A percentile compares a stretch with the other conserved stretches of the same genome.
Conservation (phyloP, 2,113 vertebrate species). For the Conger conger region DNA sequence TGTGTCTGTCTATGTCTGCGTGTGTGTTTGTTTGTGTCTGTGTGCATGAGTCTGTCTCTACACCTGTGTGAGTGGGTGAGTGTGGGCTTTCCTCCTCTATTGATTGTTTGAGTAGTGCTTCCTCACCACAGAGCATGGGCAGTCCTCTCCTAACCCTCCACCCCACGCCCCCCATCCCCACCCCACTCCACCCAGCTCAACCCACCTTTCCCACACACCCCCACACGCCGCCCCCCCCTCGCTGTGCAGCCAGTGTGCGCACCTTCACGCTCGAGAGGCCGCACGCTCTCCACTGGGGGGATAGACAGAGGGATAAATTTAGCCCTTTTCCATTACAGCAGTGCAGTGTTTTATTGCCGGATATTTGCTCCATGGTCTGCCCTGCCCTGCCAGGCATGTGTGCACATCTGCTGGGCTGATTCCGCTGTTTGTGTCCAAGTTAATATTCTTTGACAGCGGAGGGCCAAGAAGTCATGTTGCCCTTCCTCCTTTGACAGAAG, state of each 20-base stretch:
- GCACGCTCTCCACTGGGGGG: background rate
- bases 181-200: no score
- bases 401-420: conserved; percentile 60
- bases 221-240: no score
- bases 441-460: conserved; percentile 58
- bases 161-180: background rate
- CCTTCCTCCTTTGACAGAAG: background rate
- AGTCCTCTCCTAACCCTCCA: background rate
- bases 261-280: background rate
- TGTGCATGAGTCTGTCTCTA: background rate
- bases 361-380: conserved; percentile 29
- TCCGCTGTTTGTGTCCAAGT: conserved; percentile 40
- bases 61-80: no score
- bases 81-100: background rate
- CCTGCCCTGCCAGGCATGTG: conserved; percentile 47
- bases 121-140: background rate
- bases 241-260: background rate
- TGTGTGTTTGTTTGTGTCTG: background rate
- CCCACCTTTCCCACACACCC: background rate
- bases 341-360: conserved; percentile 32
- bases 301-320: conserved; percentile 31
- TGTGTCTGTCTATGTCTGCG: background rate
- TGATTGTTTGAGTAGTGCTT: conserved; percentile 7
- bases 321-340: conserved; percentile 42
- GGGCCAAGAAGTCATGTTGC: background rate